Conservation (phyloP, 2,113 vertebrate species). For the Taurulus bubalis region DNA sequence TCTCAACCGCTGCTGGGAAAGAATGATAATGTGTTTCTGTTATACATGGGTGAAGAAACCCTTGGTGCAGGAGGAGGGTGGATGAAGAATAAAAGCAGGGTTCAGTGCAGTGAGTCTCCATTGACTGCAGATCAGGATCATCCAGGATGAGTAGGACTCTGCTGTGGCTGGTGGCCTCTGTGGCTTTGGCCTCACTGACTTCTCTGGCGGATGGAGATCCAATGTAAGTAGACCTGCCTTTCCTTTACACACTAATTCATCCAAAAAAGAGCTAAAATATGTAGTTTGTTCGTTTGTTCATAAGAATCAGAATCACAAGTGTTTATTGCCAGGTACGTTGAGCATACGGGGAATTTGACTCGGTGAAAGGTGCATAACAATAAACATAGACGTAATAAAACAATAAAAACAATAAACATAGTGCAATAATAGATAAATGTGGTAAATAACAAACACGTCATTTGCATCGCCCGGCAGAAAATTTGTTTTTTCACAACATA, state of each 20-base stretch:
- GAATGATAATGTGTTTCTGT: not conserved
- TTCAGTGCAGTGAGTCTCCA: not conserved
- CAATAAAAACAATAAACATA: no score
- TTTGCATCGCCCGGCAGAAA: no score
- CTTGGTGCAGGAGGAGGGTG: not conserved
- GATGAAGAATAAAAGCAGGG: conserved; percentile 54
- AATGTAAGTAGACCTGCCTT: conserved; percentile 58
- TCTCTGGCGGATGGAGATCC: conserved; percentile 39
- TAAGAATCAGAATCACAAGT: no score
- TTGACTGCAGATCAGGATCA: conserved; percentile 24
- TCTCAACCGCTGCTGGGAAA: conserved; percentile 66
- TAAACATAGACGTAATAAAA: no score
- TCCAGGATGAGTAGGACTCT: conserved; percentile 47
- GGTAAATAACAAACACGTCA: no score
- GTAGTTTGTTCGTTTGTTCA: no score
- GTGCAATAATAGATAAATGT: no score
- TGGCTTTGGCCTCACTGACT: conserved; percentile 54
- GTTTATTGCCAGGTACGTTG: no score
- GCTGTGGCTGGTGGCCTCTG: conserved; percentile 63
- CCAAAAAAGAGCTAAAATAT: not conserved
- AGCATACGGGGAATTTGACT: no score
- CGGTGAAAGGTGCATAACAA: no score
- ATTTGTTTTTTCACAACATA: no score
- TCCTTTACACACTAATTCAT: no score
- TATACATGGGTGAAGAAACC: not conserved